Evolutionary conservation across 1,140 invertebrate genomes (phyloP).

Genomic region (Procambarus clarkii): DNA sequence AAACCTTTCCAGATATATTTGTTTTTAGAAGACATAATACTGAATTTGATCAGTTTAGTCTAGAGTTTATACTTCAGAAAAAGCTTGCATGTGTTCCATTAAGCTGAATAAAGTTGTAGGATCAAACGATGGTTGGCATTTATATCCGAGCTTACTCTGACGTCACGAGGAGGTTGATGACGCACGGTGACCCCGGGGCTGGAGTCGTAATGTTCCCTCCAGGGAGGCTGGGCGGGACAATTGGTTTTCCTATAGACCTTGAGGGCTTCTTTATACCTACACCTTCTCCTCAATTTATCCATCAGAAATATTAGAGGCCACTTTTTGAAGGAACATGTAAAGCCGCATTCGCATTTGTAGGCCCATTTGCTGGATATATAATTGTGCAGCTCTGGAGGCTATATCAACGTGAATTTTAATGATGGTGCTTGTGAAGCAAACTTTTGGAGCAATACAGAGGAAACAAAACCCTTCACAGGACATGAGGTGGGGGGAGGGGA

Average conservation of each 20-base stretch:
- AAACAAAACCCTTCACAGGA: background rate
- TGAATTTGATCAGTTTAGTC: too few relatives aligned
- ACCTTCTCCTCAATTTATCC: background rate
- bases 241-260: background rate
- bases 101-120: too few relatives aligned
- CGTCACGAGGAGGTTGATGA: constrained; percentile 27
- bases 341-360: too few relatives aligned
- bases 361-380: too few relatives aligned
- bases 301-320: too few relatives aligned
- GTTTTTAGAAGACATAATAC: background rate
- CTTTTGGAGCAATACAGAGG: background rate
- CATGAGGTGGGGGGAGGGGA: background rate
- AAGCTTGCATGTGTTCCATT: too few relatives aligned
- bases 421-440: background rate
- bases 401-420: too few relatives aligned
- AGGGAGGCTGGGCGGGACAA: background rate
- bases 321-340: too few relatives aligned
- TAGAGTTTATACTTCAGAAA: too few relatives aligned
- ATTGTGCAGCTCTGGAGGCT: too few relatives aligned
- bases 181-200: constrained; percentile 22
- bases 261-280: background rate
- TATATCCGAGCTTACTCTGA: background rate
- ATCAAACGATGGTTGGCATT: too few relatives aligned
- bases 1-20: background rate
- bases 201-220: constrained; percentile 18